Evolutionary conservation across 2,113 vertebrate species (phyloP), one percentile per base, ranked within the genome.

Genomic region (Excalfactoria chinensis): DNA sequence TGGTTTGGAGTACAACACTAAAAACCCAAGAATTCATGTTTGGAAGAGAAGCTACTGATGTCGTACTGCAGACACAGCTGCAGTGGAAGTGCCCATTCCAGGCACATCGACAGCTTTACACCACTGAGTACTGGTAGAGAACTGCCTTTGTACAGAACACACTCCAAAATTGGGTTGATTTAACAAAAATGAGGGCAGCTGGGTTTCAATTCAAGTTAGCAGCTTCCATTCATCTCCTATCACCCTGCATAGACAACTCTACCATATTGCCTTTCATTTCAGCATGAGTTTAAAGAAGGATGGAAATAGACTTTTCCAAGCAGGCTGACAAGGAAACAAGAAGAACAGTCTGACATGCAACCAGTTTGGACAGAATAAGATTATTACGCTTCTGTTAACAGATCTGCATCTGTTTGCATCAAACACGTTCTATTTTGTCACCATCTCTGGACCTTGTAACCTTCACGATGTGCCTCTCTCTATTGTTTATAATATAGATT

Each of bases 91-190:
- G 30, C 18, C 28, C 10, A 30, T 25, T 70, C 21, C 13, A 25
- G 40, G 28, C 15, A 25, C 30, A 19, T 1, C 1, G 13, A 16
- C 34, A n/a, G 30, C 19, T 23, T 34, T 6, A 6, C 13, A 23
- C 7, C 4, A 3, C 71, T 35, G 43, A 10, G 17, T 3, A 9
- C 6, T 2, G 0, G 0, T 6, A 13, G 8, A 81, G 40, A 43
- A 49, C 5, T 1, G 1, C 14, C 21, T 28, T 11, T 8, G 8
- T 40, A 53, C 18, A 15, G 10, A 68, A 55, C 5, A 15, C 22
- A 12, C 69, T 25, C 53, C 44, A 35, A 46, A 26, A 3, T 2
- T 8, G 13, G 18, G 22, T 44, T n/a, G 46, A 72, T 43, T 11
- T 55, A 49, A 75, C 17, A 6, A 4, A 58, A 34, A 25, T 32